Conservation (phyloP, 2,797 vertebrate species). For the Malurus leucopterus region DNA sequence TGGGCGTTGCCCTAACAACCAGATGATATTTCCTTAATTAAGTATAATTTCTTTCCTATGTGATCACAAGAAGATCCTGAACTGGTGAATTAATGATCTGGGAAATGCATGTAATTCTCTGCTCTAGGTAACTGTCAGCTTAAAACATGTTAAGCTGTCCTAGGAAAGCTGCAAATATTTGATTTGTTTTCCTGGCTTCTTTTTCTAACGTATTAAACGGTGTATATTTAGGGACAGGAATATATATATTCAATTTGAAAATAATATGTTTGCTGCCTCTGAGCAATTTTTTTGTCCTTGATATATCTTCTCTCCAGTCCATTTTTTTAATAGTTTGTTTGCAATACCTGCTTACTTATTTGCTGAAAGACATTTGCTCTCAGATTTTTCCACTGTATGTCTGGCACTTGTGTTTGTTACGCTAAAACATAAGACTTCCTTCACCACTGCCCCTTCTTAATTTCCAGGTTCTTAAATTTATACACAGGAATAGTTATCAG, state of each 20-base stretch:
- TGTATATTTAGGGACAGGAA: not conserved
- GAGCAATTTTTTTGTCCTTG: not conserved
- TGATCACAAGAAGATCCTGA: slow-evolving; percentile 22
- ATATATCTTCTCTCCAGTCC: not conserved
- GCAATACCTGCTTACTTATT: not conserved
- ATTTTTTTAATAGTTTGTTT: not conserved
- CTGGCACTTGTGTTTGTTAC: slow-evolving; percentile 1
- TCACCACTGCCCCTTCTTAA: slow-evolving; percentile 3
- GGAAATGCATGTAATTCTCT: slow-evolving; percentile 26
- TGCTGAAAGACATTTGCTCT: not conserved
- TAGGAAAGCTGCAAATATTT: not conserved
- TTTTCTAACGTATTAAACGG: not conserved
- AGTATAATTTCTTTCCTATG: slow-evolving; percentile 14
- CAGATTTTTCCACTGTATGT: not conserved
- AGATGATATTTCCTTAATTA: slow-evolving; percentile 50
- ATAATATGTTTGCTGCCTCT: not conserved
- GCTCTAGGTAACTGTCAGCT: slow-evolving; percentile 29
- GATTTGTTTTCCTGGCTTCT: not conserved
- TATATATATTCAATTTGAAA: not conserved
- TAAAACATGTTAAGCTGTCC: not conserved
- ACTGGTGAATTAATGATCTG: slow-evolving; percentile 32
- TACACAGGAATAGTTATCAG: not conserved
- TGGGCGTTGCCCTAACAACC: slow-evolving; percentile 35
- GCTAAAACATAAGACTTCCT: slow-evolving; percentile 17
- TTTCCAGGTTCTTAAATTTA: slow-evolving; percentile 41